These are phyloP conservation scores for Falco peregrinus DNA, from an alignment of 2,797 vertebrate genomes.

Conservation along the genomic window DNA sequence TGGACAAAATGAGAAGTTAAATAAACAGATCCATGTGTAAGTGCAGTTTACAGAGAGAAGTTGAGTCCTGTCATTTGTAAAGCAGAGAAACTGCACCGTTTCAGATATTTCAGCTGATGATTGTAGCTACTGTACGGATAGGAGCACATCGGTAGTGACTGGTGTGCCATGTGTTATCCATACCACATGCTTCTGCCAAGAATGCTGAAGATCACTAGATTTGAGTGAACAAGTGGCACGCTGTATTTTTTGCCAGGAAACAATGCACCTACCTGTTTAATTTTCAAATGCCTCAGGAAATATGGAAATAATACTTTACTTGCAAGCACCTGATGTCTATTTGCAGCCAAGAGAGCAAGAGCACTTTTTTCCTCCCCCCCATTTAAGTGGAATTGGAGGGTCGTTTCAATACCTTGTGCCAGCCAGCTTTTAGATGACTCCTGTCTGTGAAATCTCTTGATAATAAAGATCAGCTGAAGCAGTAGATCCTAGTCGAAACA, in stretches of 20 bases:
- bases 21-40: not conserved
- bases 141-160: not conserved
- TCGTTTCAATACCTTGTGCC: not conserved
- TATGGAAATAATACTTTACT: not conserved
- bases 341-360: not conserved
- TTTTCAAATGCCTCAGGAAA: not conserved
- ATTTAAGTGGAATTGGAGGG: not conserved
- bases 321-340: not conserved
- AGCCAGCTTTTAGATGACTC: not conserved
- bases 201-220: not conserved
- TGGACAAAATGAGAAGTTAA: not conserved
- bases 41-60: not conserved
- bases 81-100: not conserved
- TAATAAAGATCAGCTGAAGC: not conserved
- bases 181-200: rapidly evolving
- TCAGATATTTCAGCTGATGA: not conserved
- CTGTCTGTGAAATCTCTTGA: not conserved
- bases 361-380: not conserved
- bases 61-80: not conserved
- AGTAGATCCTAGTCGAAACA: not conserved
- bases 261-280: not conserved
- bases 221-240: not conserved
- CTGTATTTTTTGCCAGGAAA: not conserved
- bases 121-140: not conserved
- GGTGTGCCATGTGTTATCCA: rapidly evolving